Percentiles rank a stretch among this genome's conserved stretches.
phyloP scores from a whole-genome alignment of 2,888 invertebrate species.

The Eurytoma californica region DNA sequence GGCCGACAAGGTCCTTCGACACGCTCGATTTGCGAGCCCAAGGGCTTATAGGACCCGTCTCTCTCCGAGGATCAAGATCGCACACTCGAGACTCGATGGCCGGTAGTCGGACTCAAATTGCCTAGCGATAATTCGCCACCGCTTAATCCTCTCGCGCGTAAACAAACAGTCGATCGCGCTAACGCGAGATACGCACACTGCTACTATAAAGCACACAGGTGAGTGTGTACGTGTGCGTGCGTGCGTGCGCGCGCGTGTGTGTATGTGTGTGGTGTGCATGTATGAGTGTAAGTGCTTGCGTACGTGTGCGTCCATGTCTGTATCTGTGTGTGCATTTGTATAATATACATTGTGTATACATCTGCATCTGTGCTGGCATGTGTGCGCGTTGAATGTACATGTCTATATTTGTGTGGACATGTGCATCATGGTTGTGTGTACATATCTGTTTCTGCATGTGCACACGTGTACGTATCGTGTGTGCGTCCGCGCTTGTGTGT shows the following conservation, averaged over 20 bases:
- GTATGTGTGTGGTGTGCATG: neutral
- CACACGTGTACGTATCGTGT: too few relatives aligned
- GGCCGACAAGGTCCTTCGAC: conserved; percentile 62
- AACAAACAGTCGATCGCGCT: conserved; percentile 36
- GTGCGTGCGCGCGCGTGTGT: neutral
- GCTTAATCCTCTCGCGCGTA: conserved; percentile 37
- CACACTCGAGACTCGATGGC: conserved; percentile 6
- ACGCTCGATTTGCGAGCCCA: conserved; percentile 42
- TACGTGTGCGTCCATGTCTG: neutral
- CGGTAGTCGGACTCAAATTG: conserved; percentile 50
- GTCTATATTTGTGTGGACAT: neutral
- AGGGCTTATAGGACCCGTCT: neutral
- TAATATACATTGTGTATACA: too few relatives aligned
- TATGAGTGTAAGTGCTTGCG: too few relatives aligned
- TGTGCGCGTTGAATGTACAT: neutral
- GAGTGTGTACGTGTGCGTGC: neutral
- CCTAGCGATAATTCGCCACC: conserved; percentile 33
- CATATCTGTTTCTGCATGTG: too few relatives aligned
- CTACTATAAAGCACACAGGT: neutral
- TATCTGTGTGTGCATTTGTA: too few relatives aligned
- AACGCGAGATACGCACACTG: conserved; percentile 1
- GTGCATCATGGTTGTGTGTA: too few relatives aligned
- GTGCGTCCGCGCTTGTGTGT: neutral
- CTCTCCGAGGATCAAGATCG: conserved; percentile 31
- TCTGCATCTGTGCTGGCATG: neutral